A percentile compares a stretch with the other conserved stretches of the same genome.
These are phyloP conservation scores for Morone saxatilis DNA, from an alignment of 2,113 vertebrate species.

Conservation along the genomic window DNA sequence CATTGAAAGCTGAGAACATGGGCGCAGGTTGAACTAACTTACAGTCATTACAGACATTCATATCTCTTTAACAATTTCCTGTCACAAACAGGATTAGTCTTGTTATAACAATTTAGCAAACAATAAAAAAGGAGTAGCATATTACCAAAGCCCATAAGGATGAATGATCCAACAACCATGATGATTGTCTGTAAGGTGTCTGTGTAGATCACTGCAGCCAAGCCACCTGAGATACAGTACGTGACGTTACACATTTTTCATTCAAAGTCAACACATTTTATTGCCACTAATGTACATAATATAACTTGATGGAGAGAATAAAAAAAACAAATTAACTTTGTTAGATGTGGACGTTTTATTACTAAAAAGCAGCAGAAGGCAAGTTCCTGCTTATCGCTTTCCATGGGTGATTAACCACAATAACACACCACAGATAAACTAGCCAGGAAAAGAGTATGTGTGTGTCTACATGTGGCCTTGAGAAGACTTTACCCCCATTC, in stretches of 20 bases:
- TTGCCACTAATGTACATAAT: not conserved
- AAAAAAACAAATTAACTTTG: not conserved
- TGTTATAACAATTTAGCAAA: too few species aligned
- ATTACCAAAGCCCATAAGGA: constrained; percentile 94
- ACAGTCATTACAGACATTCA: not conserved
- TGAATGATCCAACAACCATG: constrained; percentile 94
- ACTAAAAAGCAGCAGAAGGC: constrained; percentile 54
- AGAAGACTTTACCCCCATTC: constrained; percentile 71
- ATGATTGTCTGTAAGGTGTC: constrained; percentile 95
- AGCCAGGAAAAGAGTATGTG: not conserved
- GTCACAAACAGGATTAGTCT: not conserved
- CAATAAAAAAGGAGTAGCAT: not conserved
- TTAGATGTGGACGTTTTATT: constrained; percentile 28
- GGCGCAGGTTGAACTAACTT: not conserved
- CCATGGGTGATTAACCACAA: constrained; percentile 66
- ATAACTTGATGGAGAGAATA: not conserved
- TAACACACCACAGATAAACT: constrained; percentile 57
- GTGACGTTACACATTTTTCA: not conserved
- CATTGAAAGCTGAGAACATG: constrained; percentile 84
- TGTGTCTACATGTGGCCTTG: constrained; percentile 8
- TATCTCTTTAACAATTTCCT: too few species aligned
- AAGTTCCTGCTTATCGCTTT: constrained; percentile 63
- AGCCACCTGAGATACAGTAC: constrained; percentile 85
- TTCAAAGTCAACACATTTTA: not conserved
- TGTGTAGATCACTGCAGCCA: constrained; percentile 98